Conservation (phyloP, 2,888 invertebrate genomes). For the Tipula vernalis region DNA sequence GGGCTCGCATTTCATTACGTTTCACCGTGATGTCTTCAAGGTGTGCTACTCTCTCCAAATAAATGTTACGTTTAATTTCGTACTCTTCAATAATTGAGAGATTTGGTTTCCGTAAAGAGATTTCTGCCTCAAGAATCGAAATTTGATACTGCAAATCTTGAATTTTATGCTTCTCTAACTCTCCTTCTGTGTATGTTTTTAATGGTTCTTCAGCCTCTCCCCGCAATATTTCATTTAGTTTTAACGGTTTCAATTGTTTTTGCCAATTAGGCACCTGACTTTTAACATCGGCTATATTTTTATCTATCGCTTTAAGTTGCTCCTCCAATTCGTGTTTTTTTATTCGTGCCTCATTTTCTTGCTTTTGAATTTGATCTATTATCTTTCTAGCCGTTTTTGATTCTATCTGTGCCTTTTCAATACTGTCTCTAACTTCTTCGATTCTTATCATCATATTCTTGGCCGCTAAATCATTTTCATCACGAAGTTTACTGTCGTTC, state of each 20-base stretch:
- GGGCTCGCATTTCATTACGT: slow-evolving; percentile 62
- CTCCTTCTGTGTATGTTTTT: slow-evolving; percentile 48
- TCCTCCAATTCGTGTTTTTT: slow-evolving; percentile 64
- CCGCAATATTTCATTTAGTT: slow-evolving; percentile 48
- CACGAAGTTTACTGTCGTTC: slow-evolving; percentile 43
- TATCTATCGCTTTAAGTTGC: slow-evolving; percentile 47
- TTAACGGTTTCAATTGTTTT: slow-evolving; percentile 36
- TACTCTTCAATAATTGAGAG: slow-evolving; percentile 62
- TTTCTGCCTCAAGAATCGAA: slow-evolving; percentile 43
- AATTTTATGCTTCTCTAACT: slow-evolving; percentile 44
- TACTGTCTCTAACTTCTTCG: slow-evolving; percentile 43
- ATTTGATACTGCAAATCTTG: slow-evolving; percentile 47
- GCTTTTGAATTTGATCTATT: slow-evolving; percentile 44
- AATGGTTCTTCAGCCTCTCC: slow-evolving; percentile 41
- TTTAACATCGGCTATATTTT: slow-evolving; percentile 43
- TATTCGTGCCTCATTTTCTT: slow-evolving; percentile 55
- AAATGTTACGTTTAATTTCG: slow-evolving; percentile 57
- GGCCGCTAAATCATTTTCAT: slow-evolving; percentile 44
- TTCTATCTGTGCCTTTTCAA: slow-evolving; percentile 44
- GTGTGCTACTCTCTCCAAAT: slow-evolving; percentile 60
- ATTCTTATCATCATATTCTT: slow-evolving; percentile 41
- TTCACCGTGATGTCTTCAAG: slow-evolving; percentile 66
- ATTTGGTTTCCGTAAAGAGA: slow-evolving; percentile 57
- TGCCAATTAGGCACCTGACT: slow-evolving; percentile 44
- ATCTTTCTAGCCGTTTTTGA: slow-evolving; percentile 49